Evolutionary conservation across 2,113 vertebrate species (phyloP).

Genomic region (Calidris pygmaea): DNA sequence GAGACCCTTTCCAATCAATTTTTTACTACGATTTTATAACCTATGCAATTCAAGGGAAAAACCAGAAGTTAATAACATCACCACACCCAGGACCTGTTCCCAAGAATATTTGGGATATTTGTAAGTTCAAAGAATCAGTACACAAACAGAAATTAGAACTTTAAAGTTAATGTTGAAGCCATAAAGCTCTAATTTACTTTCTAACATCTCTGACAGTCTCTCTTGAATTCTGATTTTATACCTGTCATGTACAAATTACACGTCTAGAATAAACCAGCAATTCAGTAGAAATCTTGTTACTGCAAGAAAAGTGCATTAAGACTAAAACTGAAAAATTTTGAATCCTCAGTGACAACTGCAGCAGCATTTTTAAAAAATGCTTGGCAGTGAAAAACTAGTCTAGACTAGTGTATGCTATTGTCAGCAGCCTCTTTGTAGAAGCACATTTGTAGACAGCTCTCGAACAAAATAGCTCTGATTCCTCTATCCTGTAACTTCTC

Average conservation of each 20-base stretch:
- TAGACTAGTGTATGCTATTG: too few species aligned
- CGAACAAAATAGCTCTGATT: neutral
- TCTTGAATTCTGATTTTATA: neutral
- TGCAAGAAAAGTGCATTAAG: neutral
- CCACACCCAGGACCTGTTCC: neutral
- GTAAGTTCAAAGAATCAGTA: neutral
- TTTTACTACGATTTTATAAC: neutral
- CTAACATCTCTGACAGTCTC: neutral
- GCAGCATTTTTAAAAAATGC: neutral
- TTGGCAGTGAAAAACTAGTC: neutral
- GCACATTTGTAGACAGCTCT: neutral
- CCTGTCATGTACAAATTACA: neutral
- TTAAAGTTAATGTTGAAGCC: neutral
- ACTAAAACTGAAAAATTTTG: neutral
- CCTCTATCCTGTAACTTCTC: neutral
- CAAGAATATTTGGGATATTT: neutral
- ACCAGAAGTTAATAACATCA: neutral
- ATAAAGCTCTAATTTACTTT: neutral
- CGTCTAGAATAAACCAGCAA: neutral
- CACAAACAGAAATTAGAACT: neutral
- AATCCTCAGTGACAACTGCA: neutral
- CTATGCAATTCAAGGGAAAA: neutral
- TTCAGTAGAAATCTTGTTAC: neutral
- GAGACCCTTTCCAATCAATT: neutral
- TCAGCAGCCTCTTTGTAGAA: neutral